phyloP scores from a whole-genome alignment of 2,113 vertebrate genomes.

The Sakesphorus luctuosus region DNA sequence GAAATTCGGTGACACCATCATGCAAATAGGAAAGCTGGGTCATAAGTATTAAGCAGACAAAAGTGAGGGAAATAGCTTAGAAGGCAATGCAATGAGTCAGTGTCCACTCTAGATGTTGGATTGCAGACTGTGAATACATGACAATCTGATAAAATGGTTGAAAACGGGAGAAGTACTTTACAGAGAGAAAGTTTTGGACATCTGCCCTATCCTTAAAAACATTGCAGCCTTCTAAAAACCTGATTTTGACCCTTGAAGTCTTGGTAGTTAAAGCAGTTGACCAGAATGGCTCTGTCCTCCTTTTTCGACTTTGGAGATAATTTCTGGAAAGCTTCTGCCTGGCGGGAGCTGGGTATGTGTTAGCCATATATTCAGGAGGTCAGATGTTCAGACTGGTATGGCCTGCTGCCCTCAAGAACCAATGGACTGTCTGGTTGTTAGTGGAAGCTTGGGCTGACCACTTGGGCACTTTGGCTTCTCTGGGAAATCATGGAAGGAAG shows the following conservation, averaged over 20 bases:
- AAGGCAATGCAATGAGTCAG: not conserved
- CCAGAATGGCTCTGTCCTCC: not conserved
- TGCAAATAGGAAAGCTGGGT: not conserved
- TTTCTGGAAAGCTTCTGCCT: not conserved
- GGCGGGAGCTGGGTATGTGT: not conserved
- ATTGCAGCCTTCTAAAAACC: not conserved
- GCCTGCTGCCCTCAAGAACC: not conserved
- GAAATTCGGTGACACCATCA: not conserved
- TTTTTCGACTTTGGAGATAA: not conserved
- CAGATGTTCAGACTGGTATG: not conserved
- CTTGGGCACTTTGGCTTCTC: not conserved
- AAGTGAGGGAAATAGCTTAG: not conserved
- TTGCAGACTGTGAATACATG: not conserved
- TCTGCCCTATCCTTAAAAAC: not conserved
- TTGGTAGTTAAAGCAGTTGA: not conserved
- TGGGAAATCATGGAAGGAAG: not conserved
- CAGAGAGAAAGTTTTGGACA: not conserved
- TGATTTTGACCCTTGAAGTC: not conserved
- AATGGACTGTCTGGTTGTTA: not conserved
- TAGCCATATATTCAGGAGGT: not conserved
- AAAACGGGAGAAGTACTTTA: not conserved
- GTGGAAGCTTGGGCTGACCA: not conserved
- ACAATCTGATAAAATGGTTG: not conserved
- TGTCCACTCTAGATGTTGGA: not conserved
- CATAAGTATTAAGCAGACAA: not conserved